Percentiles rank a stretch among this genome's conserved stretches.
Evolutionary conservation across 2,888 invertebrate species (phyloP).

Genomic region (Arctia plantaginis): DNA sequence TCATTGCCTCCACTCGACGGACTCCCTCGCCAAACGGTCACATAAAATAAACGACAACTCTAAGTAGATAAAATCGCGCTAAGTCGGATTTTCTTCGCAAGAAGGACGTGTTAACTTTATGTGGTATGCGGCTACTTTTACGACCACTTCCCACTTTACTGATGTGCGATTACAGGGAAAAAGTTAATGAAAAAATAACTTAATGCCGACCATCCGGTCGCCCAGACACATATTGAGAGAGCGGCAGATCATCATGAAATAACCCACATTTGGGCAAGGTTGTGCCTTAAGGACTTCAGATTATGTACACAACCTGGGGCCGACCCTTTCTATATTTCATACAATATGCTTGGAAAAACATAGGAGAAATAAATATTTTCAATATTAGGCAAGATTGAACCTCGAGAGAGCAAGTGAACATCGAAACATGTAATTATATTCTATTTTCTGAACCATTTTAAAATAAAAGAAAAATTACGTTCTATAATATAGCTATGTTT

Average conservation of each 20-base stretch:
- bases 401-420: background rate
- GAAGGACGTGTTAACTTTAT: slow-evolving; percentile 54
- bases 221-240: background rate
- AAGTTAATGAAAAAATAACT: slow-evolving; percentile 45
- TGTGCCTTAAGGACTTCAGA: background rate
- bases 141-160: slow-evolving; percentile 47
- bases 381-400: background rate
- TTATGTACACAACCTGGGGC: background rate
- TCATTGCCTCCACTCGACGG: slow-evolving; percentile 31
- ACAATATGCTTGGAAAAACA: background rate
- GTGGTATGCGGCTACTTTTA: slow-evolving; percentile 57
- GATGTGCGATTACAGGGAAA: slow-evolving; percentile 42
- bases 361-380: background rate
- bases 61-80: slow-evolving; percentile 63
- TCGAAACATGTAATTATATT: background rate
- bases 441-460: too few species aligned
- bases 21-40: slow-evolving; percentile 37
- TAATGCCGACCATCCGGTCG: slow-evolving; percentile 18
- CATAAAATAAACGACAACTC: slow-evolving; percentile 62
- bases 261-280: background rate
- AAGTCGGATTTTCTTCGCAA: slow-evolving; percentile 57
- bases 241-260: background rate
- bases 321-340: background rate
- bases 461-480: too few species aligned
- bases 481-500: background rate